Base-by-base conservation (phyloP, 2,113 vertebrate species). In the Dinomys branickii region DNA sequence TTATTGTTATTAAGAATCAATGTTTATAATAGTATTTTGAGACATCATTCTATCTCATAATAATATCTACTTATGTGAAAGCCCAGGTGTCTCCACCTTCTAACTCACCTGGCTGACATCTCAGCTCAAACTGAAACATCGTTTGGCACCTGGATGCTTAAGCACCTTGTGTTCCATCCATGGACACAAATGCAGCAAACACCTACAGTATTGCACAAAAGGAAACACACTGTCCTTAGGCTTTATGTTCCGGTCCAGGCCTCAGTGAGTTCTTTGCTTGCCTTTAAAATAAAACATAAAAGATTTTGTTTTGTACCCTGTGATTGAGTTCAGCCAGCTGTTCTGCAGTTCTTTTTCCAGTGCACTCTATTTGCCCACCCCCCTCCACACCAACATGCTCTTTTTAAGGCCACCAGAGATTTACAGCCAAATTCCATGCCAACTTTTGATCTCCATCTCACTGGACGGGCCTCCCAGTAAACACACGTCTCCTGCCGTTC, bases 251-350 rank as follows among this genome's bases (percentile, higher is more conserved):
- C 56, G 86, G 90, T 80, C 24, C 61, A 73, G 56, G 52, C 9
- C 61, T 54, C 13, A 73, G 47, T n/a, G 30, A 88, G 41, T 52
- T 69, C 35, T 90, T 58, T 50, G 28, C 33, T 87, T 28, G 20
- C 16, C 58, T 83, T 95, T 54, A 67, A 88, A 77, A 59, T 71
- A 52, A 77, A 87, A 71, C 26, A 67, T 83, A 54, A 71, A 54
- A 61, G 38, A 22, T 16, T 47, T 47, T 3, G 61, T 13, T 81
- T 5, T 75, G 30, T 28, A 17, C 65, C 28, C 17, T 73, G 41
- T n/a, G 47, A 38, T 28, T 13, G 24, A 19, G 8, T 33, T 63
- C 6, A 56, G 19, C 1, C 1, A 8, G 30, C 50, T 12, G 54
- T 17, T 67, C 30, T 33, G 77, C 52, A 69, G 56, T 33, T 52